Conservation (phyloP, 2,888 invertebrate genomes). For the Drosophila testacea region DNA sequence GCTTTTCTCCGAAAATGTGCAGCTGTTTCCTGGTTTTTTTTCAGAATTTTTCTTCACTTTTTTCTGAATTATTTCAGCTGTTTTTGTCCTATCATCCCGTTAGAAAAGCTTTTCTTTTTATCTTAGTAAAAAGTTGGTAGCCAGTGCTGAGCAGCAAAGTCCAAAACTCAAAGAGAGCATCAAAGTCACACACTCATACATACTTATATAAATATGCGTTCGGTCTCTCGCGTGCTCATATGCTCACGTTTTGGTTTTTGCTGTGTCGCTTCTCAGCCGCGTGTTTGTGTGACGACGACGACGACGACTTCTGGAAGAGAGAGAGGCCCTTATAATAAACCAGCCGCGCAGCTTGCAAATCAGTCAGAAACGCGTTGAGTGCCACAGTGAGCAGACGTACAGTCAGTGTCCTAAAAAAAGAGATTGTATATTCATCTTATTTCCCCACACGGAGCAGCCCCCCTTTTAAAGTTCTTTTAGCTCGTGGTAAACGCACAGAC, state of each 20-base stretch:
- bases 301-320: constrained; percentile 46
- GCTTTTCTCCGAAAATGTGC: no score
- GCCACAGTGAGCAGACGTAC: constrained; percentile 71
- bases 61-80: no score
- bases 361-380: constrained; percentile 77
- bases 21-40: no score
- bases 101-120: no score
- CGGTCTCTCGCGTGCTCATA: constrained; percentile 12
- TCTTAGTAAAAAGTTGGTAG: no score
- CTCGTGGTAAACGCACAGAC: constrained; percentile 38
- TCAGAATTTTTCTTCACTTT: no score
- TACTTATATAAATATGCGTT: not conserved
- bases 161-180: constrained; percentile 43
- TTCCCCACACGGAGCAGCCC: constrained; percentile 15
- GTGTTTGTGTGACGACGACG: constrained; percentile 1
- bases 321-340: constrained; percentile 75
- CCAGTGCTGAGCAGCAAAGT: constrained; percentile 38
- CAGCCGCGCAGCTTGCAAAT: constrained; percentile 69
- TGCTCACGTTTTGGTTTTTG: constrained; percentile 13
- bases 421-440: constrained; percentile 23
- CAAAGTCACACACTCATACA: constrained; percentile 7
- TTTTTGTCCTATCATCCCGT: no score
- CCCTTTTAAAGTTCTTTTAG: constrained; percentile 56
- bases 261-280: constrained; percentile 26
- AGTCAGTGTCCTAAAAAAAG: constrained; percentile 24